Evolutionary conservation across 1,140 invertebrate species (phyloP).

Genomic region (Homalodisca vitripennis): DNA sequence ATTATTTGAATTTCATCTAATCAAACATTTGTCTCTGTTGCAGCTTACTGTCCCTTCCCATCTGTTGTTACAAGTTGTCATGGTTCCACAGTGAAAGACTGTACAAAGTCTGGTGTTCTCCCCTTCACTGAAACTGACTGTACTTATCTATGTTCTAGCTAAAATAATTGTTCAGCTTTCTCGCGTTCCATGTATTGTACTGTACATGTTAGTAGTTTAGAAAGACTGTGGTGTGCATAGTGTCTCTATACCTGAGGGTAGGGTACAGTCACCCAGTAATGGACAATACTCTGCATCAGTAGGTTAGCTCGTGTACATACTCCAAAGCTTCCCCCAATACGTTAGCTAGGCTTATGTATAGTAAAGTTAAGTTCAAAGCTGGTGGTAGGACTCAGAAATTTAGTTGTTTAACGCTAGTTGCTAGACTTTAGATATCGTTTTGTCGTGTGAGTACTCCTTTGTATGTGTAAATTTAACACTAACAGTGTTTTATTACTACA

Average conservation of each 20-base stretch:
- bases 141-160: not conserved
- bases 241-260: not conserved
- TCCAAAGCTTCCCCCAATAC: not conserved
- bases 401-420: constrained; percentile 17
- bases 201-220: not conserved
- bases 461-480: not conserved
- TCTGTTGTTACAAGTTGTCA: not conserved
- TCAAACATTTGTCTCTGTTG: not conserved
- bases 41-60: constrained; percentile 1
- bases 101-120: constrained; percentile 6
- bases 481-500: not conserved
- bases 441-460: not conserved
- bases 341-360: constrained; percentile 11
- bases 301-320: constrained; percentile 9
- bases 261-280: not conserved
- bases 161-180: not conserved
- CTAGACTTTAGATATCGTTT: constrained; percentile 1
- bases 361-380: constrained; percentile 15
- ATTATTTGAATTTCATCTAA: not conserved
- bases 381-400: constrained; percentile 16
- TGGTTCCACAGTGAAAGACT: not conserved
- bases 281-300: constrained; percentile 7
- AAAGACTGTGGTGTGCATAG: not conserved
- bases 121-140: not conserved
- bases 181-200: not conserved